Base-by-base conservation (phyloP, 2,888 invertebrate species). In the Eristalis tenax region DNA sequence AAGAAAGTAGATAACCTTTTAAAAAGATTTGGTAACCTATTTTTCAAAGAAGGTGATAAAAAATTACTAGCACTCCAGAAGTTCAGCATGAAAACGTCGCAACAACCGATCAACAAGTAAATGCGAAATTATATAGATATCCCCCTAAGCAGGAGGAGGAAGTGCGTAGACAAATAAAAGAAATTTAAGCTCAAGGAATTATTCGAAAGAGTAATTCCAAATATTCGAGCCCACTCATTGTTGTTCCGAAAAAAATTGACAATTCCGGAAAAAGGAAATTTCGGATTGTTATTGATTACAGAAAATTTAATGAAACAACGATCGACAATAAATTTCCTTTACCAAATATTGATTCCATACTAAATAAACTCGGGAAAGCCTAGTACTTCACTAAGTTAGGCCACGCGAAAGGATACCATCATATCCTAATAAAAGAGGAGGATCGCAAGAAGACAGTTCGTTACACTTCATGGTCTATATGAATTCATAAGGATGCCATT, bases 41-140 rank as follows among this genome's bases (percentile, higher is more conserved):
- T 77, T 13, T 69, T 69, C 5, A 77, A 77, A 35, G 77, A 77
- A 77, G 50, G 68, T 0, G 69, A 69, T 18, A n/a, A n/a, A 63
- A 26, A 23, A 23, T 69, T 18, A 56, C 63, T n/a, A 77, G 63
- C 23, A 77, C 69, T 4, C 63, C 63, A 4, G 56, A 56, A 35
- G n/a, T 75, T 18, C 35, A 50, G n/a, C n/a, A n/a, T n/a, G n/a
- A n/a, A n/a, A n/a, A n/a, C n/a, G n/a, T n/a, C n/a, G n/a, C 26
- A 26, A 26, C 26, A 26, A 3, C 2, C 2, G 26, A 26, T 26
- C 26, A 4, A 3, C 4, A 26, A 3, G n/a, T n/a, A n/a, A n/a
- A n/a, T n/a, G n/a, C n/a, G n/a, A n/a, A n/a, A n/a, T n/a, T n/a
- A n/a, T n/a, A 26, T 26, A 26, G 26, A 26, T 26, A 26, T 4